A percentile compares a stretch with the other conserved stretches of the same genome.
phyloP scores from a whole-genome alignment of 2,113 vertebrate genomes.

The Mastomys coucha region DNA sequence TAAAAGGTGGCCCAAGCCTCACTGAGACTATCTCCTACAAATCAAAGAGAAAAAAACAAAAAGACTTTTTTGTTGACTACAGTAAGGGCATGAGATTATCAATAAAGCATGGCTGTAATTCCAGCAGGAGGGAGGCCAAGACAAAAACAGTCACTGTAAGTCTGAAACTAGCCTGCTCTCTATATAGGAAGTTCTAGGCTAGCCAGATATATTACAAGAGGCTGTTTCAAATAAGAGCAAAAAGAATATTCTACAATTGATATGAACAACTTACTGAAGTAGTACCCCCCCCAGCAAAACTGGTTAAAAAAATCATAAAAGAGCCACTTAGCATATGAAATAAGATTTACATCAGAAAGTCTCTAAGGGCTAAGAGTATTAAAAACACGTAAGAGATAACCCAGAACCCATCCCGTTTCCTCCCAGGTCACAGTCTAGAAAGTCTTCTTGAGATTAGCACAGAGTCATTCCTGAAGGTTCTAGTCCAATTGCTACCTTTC shows the following conservation, averaged over 20 bases:
- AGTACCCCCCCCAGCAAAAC: neutral
- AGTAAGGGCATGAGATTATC: neutral
- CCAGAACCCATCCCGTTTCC: neutral
- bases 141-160: neutral
- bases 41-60: neutral
- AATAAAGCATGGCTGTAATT: neutral
- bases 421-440: neutral
- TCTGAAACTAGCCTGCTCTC: neutral
- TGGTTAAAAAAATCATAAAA: neutral
- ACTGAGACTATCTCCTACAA: slow-evolving; percentile 3
- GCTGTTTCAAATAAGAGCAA: neutral
- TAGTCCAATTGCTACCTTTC: neutral
- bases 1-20: neutral
- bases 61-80: neutral
- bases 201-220: neutral
- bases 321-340: neutral
- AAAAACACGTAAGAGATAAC: neutral
- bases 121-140: neutral
- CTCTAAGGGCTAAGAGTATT: neutral
- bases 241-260: neutral
- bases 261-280: neutral
- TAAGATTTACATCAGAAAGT: slow-evolving; percentile 40
- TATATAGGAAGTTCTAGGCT: neutral
- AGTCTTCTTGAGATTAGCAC: neutral
- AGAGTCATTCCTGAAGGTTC: neutral